These are phyloP conservation scores for Ennomos fuscantarius DNA, from an alignment of 2,888 invertebrate genomes.

Conservation along the genomic window DNA sequence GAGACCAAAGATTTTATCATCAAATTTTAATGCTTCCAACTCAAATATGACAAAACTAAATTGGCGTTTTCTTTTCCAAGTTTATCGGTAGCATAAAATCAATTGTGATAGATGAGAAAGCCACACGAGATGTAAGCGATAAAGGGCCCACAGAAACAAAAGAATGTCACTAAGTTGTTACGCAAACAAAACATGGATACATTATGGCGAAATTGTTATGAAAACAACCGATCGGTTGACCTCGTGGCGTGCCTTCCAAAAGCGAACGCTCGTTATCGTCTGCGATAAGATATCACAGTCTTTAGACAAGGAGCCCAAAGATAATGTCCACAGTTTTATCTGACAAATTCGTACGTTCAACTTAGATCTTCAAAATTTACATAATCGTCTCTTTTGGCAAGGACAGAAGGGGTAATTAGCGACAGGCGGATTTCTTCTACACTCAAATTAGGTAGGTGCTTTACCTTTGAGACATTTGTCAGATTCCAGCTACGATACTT, in stretches of 20 bases:
- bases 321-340: constrained; percentile 65
- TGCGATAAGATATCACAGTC: constrained; percentile 61
- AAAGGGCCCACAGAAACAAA: constrained; percentile 2
- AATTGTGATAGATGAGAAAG: too few relatives aligned
- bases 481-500: too few relatives aligned
- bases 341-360: constrained; percentile 69
- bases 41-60: too few relatives aligned
- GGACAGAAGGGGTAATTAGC: constrained; percentile 9
- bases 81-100: too few relatives aligned
- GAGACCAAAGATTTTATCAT: too few relatives aligned
- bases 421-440: too few relatives aligned
- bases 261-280: constrained; percentile 54
- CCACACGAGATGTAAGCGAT: too few relatives aligned
- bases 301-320: constrained; percentile 64
- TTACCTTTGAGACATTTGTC: too few relatives aligned
- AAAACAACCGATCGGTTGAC: constrained; percentile 49
- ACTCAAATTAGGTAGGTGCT: too few relatives aligned
- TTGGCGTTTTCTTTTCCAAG: too few relatives aligned
- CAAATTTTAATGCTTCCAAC: too few relatives aligned
- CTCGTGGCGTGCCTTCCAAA: constrained; percentile 56
- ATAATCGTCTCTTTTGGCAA: constrained; percentile 40
- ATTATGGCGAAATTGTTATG: constrained; percentile 44
- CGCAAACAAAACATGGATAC: constrained; percentile 24
- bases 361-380: constrained; percentile 63
- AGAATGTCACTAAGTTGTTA: constrained; percentile 15